These are phyloP conservation scores for Anguilla rostrata DNA, from an alignment of 2,113 vertebrate species.

Conservation along the genomic window DNA sequence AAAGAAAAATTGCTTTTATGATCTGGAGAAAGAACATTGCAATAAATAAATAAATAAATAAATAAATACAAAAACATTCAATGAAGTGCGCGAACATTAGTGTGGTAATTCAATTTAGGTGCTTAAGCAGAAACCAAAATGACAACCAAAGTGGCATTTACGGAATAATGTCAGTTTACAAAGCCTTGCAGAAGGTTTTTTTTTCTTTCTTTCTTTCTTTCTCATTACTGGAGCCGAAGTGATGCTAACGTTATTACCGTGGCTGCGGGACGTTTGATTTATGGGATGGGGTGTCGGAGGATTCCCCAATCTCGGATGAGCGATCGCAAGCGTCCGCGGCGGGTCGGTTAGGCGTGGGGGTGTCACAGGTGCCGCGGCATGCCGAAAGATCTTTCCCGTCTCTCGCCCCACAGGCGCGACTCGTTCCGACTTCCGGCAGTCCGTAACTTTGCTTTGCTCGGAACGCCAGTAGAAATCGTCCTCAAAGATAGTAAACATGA, in stretches of 20 bases:
- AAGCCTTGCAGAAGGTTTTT: background rate
- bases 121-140: background rate
- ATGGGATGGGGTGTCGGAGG: background rate
- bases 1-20: background rate
- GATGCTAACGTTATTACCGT: background rate
- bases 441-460: too few relatives aligned
- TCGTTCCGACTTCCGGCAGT: background rate
- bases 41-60: background rate
- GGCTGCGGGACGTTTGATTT: background rate
- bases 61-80: background rate
- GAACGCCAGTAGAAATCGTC: background rate
- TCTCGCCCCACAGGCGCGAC: background rate
- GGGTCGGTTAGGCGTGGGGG: background rate
- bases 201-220: too few relatives aligned
- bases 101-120: background rate
- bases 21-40: background rate
- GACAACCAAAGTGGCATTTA: background rate
- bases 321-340: background rate
- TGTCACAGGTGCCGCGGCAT: background rate
- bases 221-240: background rate
- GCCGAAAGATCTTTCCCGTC: background rate
- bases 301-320: background rate
- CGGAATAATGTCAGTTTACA: background rate
- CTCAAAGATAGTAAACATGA: background rate
- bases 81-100: background rate